Base-by-base conservation (phyloP, 2,113 vertebrate genomes). In the Penelope pileata region DNA sequence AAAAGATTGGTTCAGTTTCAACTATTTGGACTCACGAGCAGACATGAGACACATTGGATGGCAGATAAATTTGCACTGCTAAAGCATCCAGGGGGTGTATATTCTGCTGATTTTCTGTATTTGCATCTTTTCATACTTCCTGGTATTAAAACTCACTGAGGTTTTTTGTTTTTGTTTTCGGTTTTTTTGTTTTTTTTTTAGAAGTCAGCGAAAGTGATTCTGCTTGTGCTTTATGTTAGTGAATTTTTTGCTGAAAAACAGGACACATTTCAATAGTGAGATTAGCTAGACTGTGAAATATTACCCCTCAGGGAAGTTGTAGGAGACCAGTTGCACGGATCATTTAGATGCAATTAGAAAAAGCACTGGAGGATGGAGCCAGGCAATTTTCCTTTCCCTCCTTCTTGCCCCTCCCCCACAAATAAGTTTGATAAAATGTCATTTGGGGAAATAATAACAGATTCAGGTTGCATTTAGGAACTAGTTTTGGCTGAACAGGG, bases 341-440 rank as follows among this genome's bases (percentile, higher is more conserved):
- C 95, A 96, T 96, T 97, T 97, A 95, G 96, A 94, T 92, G 94
- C 96, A 96, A 96, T 96, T 96, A 96, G 96, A 72, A 95, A 86
- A 93, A 70, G 76, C 96, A 95, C 92, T 60, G 83, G 96, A 96
- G 94, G 95, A 95, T 96, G 91, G 79, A 96, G 76, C 38, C 75
- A 96, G 79, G 94, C 95, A 94, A 93, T 96, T 90, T 86, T 90
- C 56, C 83, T 82, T 16, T 1, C 38, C 30, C 38, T 62, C 18
- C 30, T 90, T 79, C 47, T 34, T 86, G 54, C 88, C 60, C 36
- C 7, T 82, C 48, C 22, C 88, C 53, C 50, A 45, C 79, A 76
- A 3, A 34, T 86, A 93, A 77, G 23, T 81, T 88, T 92, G 56
- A 86, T 47, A 90, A 90, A 86, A 94, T 90, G 76, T 53, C 59